Evolutionary conservation across 2,888 invertebrate genomes (phyloP).

Genomic region (Pardosa pseudoannulata): DNA sequence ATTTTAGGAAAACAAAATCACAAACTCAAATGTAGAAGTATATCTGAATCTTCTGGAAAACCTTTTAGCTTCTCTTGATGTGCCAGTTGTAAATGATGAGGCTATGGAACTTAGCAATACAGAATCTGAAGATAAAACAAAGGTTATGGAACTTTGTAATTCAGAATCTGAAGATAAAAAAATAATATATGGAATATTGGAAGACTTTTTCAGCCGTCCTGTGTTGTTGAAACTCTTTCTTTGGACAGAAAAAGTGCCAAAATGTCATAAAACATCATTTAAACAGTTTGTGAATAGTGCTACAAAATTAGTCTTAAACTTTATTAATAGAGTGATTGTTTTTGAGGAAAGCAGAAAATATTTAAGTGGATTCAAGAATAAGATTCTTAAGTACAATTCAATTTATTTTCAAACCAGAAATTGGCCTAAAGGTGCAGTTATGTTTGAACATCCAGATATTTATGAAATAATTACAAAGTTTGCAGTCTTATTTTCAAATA

Average conservation of each 20-base stretch:
- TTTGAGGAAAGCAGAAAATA: background rate
- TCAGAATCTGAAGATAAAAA: background rate
- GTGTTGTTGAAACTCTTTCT: constrained; percentile 30
- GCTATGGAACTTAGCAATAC: no score
- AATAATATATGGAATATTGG: constrained; percentile 14
- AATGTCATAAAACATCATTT: background rate
- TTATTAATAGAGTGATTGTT: constrained; percentile 3
- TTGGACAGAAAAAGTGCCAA: background rate
- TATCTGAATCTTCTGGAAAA: background rate
- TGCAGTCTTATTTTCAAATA: constrained; percentile 24
- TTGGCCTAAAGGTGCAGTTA: background rate
- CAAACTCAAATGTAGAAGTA: background rate
- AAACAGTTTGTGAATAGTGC: constrained; percentile 1
- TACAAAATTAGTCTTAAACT: constrained; percentile 36
- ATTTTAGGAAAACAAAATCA: background rate
- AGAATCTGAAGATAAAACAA: no score
- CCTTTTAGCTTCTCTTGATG: background rate
- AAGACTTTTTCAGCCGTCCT: constrained; percentile 40
- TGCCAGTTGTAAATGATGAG: background rate
- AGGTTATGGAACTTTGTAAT: background rate
- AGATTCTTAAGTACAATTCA: constrained; percentile 13
- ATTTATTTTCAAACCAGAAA: background rate
- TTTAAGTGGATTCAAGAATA: constrained; percentile 31
- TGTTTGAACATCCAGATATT: constrained; percentile 15
- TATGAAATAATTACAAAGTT: constrained; percentile 21